phyloP scores from a whole-genome alignment of 1,140 invertebrate genomes.

The Eulimnadia texana region DNA sequence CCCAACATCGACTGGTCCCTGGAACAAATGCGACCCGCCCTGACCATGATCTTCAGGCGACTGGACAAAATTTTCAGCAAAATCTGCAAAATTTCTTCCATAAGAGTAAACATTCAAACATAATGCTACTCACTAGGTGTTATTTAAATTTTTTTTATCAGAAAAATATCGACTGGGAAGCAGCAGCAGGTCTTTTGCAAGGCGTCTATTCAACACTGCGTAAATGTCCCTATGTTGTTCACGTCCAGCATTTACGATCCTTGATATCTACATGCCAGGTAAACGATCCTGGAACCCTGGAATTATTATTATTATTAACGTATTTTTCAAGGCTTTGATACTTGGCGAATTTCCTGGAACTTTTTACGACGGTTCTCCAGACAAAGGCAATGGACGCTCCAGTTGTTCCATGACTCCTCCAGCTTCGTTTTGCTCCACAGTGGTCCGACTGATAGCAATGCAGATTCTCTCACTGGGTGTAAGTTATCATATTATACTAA shows the following conservation, averaged over 20 bases:
- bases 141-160: conserved; percentile 31
- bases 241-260: conserved; percentile 90
- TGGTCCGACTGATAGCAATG: conserved; percentile 79
- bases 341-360: conserved; percentile 40
- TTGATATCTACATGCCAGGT: conserved; percentile 67
- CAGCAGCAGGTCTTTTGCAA: conserved; percentile 79
- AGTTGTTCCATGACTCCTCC: conserved; percentile 54
- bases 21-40: conserved; percentile 76
- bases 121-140: conserved; percentile 7
- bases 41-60: conserved; percentile 78
- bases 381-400: conserved; percentile 47
- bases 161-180: conserved; percentile 90
- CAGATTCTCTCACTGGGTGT: conserved; percentile 83
- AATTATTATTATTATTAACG: conserved; percentile 14
- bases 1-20: conserved; percentile 94
- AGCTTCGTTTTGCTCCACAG: conserved; percentile 86
- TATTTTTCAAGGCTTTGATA: conserved; percentile 48
- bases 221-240: conserved; percentile 86
- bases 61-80: conserved; percentile 95
- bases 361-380: conserved; percentile 35
- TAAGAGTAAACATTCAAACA: conserved; percentile 39
- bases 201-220: conserved; percentile 88
- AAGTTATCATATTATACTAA: conserved; percentile 25
- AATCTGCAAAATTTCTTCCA: conserved; percentile 88
- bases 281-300: conserved; percentile 18